Evolutionary conservation across 1,140 invertebrate genomes (phyloP).

Genomic region (Zaprionus tsacasi): DNA sequence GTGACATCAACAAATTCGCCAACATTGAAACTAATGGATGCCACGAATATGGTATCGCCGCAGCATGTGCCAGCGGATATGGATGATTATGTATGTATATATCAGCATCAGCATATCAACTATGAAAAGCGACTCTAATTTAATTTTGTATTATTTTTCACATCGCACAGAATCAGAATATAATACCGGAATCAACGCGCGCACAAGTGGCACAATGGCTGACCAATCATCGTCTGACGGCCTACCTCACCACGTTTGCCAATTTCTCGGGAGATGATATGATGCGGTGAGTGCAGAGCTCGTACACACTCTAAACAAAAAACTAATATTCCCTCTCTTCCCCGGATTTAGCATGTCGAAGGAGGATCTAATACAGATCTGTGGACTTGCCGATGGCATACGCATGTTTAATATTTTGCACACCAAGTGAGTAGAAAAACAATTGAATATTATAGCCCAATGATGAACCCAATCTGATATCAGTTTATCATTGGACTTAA

Average conservation of each 20-base stretch:
- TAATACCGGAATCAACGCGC: constrained; percentile 86
- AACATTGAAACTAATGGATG: constrained; percentile 81
- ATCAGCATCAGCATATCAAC: background rate
- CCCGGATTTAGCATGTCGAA: constrained; percentile 88
- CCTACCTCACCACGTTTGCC: constrained; percentile 90
- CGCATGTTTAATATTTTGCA: constrained; percentile 95
- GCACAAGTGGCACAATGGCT: constrained; percentile 92
- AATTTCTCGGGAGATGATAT: constrained; percentile 95
- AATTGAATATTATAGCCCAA: background rate
- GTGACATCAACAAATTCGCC: constrained; percentile 83
- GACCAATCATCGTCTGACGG: constrained; percentile 90
- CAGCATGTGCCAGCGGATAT: constrained; percentile 74
- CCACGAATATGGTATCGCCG: constrained; percentile 81
- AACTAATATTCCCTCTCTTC: background rate
- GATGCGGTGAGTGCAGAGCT: constrained; percentile 84
- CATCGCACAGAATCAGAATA: constrained; percentile 71
- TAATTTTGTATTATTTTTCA: constrained; percentile 19
- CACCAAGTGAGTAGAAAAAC: constrained; percentile 87
- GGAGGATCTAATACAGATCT: constrained; percentile 97
- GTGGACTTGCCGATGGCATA: constrained; percentile 95
- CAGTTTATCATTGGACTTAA: background rate
- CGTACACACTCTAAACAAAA: background rate
- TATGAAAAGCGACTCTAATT: background rate
- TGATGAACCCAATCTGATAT: background rate
- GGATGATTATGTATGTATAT: constrained; percentile 70